Base-by-base conservation (phyloP, 2,888 invertebrate genomes). In the Carterocephalus palaemon region DNA sequence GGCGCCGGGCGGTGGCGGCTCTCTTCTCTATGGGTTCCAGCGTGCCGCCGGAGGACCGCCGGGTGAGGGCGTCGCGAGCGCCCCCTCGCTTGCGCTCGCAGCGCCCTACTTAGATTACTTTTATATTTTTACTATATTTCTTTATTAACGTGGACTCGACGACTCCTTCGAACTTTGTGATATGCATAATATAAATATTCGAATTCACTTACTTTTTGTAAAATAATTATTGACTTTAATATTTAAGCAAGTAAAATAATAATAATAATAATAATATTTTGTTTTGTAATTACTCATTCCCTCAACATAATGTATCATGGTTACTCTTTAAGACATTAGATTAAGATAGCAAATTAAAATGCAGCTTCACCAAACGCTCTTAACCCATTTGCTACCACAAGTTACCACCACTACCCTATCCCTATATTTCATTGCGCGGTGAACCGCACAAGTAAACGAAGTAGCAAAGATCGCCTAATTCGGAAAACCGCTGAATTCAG, bases 91-190 rank as follows among this genome's bases (percentile, higher is more conserved):
- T 56, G 81, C 84, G 82, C 81, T 77, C 72, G 71, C 62, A 46
- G 73, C 75, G 78, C 69, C 84, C 84, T 79, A 56, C 55, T 64
- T 69, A 72, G 68, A 61, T 60, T 62, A 57, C 48, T 69, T 74
- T 66, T 68, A 68, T 70, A 69, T 68, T 70, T 69, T 65, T 69
- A 67, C 52, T 69, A 66, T 53, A 64, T 67, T 66, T 64, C 64
- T 70, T 66, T 67, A 73, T 72, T 80, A 79, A 82, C 72, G 73
- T 80, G 72, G 68, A 77, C 74, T 74, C 68, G 78, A 83, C 82
- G 78, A 78, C 78, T 83, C 70, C 78, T 85, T 84, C 70, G 74
- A 82, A 78, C 77, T 81, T 83, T 86, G 86, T 86, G 86, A 86
- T 86, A 86, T 84, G 81, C 81, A 83, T 75, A 67, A 69, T 79